A percentile compares a stretch with the other conserved stretches of the same genome.
Conservation (phyloP, 2,888 invertebrate genomes). For the Galerucella pusilla region DNA sequence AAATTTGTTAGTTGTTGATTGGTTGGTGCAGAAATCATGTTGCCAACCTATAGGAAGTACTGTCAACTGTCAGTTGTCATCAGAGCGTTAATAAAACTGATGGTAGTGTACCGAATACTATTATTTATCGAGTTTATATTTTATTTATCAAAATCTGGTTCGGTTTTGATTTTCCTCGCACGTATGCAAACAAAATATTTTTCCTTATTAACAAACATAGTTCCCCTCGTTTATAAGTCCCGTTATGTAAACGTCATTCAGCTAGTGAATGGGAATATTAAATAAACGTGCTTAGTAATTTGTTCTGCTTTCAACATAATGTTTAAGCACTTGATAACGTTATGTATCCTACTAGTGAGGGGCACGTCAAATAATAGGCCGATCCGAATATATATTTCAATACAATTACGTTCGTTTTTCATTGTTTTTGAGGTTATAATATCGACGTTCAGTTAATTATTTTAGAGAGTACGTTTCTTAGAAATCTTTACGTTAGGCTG, state of each 20-base stretch:
- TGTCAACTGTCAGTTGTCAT: neutral
- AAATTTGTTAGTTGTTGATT: no score
- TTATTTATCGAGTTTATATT: neutral
- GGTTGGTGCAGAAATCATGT: no score
- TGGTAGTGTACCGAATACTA: no score
- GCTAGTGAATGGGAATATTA: conserved; percentile 39
- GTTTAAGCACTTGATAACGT: conserved; percentile 53
- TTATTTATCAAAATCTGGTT: neutral
- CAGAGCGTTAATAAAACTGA: no score
- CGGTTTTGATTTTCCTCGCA: neutral
- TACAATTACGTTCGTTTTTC: no score
- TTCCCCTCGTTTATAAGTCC: conserved; percentile 4
- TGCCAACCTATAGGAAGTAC: no score
- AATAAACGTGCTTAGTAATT: conserved; percentile 55
- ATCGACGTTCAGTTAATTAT: neutral
- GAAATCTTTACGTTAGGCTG: no score
- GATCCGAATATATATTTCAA: neutral
- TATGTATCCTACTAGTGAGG: conserved; percentile 34
- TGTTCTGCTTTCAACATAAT: conserved; percentile 56
- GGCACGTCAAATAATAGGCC: conserved; percentile 29
- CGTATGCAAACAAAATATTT: conserved; percentile 11
- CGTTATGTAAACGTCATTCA: conserved; percentile 29
- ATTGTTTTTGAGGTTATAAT: neutral
- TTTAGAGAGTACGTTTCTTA: no score
- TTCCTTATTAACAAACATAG: conserved; percentile 17